Evolutionary conservation across 2,113 vertebrate species (phyloP).

Genomic region (Melanerpes formicivorus): DNA sequence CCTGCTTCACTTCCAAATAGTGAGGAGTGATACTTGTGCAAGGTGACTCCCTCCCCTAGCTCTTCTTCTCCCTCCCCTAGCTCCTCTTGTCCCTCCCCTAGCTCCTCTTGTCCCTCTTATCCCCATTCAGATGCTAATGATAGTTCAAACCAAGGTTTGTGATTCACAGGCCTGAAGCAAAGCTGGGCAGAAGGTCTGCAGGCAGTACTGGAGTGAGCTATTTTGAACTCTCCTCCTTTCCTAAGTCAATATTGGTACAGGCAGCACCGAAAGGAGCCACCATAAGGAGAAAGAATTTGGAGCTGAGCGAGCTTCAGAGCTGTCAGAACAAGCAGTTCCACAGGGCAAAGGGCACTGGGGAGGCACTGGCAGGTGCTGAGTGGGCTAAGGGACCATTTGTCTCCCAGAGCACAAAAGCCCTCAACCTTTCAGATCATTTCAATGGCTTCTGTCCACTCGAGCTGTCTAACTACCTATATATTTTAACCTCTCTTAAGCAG

Average conservation of each 20-base stretch:
- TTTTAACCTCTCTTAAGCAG: not conserved
- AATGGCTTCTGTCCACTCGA: not conserved
- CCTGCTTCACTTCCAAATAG: not conserved
- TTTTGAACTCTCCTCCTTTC: constrained; percentile 31
- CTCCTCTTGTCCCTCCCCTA: not conserved
- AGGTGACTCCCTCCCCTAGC: not conserved
- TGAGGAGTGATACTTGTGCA: not conserved
- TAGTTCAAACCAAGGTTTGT: constrained; percentile 35
- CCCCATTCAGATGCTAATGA: constrained; percentile 34
- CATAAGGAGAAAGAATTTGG: constrained; percentile 61
- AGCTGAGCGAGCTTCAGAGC: constrained; percentile 20
- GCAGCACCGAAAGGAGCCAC: constrained; percentile 46
- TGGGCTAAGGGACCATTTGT: constrained; percentile 49
- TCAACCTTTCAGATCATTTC: constrained; percentile 22
- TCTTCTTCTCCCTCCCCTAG: not conserved
- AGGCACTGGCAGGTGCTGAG: constrained; percentile 59
- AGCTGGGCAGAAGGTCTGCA: constrained; percentile 27
- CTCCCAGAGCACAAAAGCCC: not conserved
- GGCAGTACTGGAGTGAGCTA: not conserved
- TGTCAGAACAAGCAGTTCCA: not conserved
- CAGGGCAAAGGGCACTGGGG: constrained; percentile 50
- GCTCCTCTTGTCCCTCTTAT: not conserved
- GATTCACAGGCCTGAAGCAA: constrained; percentile 31
- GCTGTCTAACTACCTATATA: not conserved
- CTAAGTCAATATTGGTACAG: constrained; percentile 66